These are phyloP conservation scores for Xerus rutilus DNA, from an alignment of 2,797 vertebrate genomes.

Conservation along the genomic window DNA sequence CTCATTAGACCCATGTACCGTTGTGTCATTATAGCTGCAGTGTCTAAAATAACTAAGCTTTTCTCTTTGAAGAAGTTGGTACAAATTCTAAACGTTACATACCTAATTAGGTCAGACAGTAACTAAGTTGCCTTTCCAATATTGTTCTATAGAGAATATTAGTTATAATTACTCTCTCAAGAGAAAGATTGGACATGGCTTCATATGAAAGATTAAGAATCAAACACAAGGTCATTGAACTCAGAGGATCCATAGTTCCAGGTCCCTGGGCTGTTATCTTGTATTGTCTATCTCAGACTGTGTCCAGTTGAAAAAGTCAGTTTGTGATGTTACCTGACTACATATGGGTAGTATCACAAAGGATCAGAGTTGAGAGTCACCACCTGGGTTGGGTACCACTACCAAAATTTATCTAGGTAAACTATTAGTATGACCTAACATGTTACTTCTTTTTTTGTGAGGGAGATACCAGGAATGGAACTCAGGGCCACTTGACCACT, in stretches of 20 bases:
- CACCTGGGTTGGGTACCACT: not conserved
- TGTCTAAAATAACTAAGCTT: conserved; percentile 70
- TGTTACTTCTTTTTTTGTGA: not conserved
- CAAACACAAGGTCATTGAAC: conserved; percentile 19
- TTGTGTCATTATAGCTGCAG: conserved; percentile 59
- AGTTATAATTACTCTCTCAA: conserved; percentile 63
- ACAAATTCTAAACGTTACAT: conserved; percentile 60
- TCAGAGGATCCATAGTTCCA: not conserved
- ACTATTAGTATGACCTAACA: not conserved
- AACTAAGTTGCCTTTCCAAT: conserved; percentile 65
- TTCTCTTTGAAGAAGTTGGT: conserved; percentile 67
- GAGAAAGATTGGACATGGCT: conserved; percentile 1
- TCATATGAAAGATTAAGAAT: conserved; percentile 37
- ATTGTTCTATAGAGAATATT: conserved; percentile 61
- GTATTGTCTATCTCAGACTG: not conserved
- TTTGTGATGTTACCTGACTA: not conserved
- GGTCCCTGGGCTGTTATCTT: not conserved
- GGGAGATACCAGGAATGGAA: too few species aligned
- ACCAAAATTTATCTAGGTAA: not conserved
- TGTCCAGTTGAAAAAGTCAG: not conserved
- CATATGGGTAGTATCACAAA: not conserved
- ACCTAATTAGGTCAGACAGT: conserved; percentile 72
- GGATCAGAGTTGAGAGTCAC: not conserved
- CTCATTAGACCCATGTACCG: conserved; percentile 69
- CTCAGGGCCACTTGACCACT: too few species aligned